Percentiles rank a stretch among this genome's conserved stretches.
Evolutionary conservation across 2,888 invertebrate genomes (phyloP).

Genomic region (Microctonus aethiopoides): DNA sequence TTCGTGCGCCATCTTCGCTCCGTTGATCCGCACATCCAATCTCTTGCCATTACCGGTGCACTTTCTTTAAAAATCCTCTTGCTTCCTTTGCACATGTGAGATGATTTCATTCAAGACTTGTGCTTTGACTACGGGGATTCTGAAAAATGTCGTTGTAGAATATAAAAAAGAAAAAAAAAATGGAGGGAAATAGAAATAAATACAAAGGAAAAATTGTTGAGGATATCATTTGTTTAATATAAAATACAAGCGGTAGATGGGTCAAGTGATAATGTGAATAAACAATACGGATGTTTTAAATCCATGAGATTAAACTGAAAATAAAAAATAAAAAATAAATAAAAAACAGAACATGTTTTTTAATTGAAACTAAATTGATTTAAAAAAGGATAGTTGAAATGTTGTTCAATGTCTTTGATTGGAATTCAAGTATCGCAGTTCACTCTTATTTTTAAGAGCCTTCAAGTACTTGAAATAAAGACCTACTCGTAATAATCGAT

Average conservation of each 20-base stretch:
- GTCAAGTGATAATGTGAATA: too few species aligned
- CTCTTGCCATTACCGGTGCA: constrained; percentile 16
- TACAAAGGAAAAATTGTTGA: background rate
- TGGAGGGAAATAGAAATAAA: background rate
- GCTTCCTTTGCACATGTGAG: constrained; percentile 25
- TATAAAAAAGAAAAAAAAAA: background rate
- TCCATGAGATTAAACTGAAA: too few species aligned
- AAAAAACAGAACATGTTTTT: too few species aligned
- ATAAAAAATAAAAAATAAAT: too few species aligned
- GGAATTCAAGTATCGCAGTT: background rate
- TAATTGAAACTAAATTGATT: too few species aligned
- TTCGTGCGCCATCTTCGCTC: constrained; percentile 1
- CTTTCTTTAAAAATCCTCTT: background rate
- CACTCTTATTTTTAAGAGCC: background rate
- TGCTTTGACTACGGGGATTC: background rate
- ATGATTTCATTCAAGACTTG: constrained; percentile 31
- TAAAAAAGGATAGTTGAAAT: too few species aligned
- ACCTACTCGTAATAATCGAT: background rate
- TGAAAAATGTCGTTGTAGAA: constrained; percentile 13
- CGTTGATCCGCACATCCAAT: constrained; percentile 11
- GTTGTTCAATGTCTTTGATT: background rate
- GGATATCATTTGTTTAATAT: too few species aligned
- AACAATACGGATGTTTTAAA: too few species aligned
- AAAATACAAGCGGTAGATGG: too few species aligned
- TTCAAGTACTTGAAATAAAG: background rate